Evolutionary conservation across 2,113 vertebrate genomes (phyloP).

Genomic region (Hippocampus zosterae): DNA sequence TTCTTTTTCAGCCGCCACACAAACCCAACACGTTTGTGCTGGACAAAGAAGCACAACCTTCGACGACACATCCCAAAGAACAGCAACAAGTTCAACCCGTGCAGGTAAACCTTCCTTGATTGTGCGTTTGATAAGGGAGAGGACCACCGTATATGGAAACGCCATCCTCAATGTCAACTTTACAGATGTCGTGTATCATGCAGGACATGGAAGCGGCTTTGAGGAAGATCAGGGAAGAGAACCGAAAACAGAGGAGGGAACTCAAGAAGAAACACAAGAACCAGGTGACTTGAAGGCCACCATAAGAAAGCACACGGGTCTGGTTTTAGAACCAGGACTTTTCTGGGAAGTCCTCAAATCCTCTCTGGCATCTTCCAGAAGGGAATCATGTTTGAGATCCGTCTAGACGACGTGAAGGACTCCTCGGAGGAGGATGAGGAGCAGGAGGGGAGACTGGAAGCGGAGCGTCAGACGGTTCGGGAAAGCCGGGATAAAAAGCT

Average conservation of each 20-base stretch:
- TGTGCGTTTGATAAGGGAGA: not conserved
- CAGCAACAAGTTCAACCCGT: slow-evolving; percentile 25
- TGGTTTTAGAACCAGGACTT: not conserved
- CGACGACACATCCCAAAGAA: slow-evolving; percentile 17
- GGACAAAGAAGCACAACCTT: slow-evolving; percentile 40
- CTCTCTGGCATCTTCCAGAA: slow-evolving; percentile 61
- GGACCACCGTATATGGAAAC: not conserved
- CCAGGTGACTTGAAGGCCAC: slow-evolving; percentile 63
- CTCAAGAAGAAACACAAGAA: slow-evolving; percentile 63
- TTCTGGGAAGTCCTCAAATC: not conserved
- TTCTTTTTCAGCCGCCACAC: slow-evolving; percentile 24
- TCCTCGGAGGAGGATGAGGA: slow-evolving; percentile 15
- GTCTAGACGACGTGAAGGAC: slow-evolving; percentile 67
- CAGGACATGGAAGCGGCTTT: slow-evolving; percentile 70
- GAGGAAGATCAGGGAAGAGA: slow-evolving; percentile 60
- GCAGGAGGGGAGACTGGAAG: slow-evolving; percentile 52
- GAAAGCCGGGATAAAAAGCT: slow-evolving; percentile 62
- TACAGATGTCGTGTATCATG: not conserved
- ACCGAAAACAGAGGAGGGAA: slow-evolving; percentile 52
- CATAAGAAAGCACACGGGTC: not conserved
- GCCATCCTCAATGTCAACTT: not conserved
- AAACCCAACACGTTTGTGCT: slow-evolving; percentile 71
- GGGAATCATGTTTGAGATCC: slow-evolving; percentile 87
- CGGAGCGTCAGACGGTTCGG: slow-evolving; percentile 66
- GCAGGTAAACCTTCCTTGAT: slow-evolving; percentile 55